Evolutionary conservation across 1,140 invertebrate genomes (phyloP).

Genomic region (Lineus longissimus): DNA sequence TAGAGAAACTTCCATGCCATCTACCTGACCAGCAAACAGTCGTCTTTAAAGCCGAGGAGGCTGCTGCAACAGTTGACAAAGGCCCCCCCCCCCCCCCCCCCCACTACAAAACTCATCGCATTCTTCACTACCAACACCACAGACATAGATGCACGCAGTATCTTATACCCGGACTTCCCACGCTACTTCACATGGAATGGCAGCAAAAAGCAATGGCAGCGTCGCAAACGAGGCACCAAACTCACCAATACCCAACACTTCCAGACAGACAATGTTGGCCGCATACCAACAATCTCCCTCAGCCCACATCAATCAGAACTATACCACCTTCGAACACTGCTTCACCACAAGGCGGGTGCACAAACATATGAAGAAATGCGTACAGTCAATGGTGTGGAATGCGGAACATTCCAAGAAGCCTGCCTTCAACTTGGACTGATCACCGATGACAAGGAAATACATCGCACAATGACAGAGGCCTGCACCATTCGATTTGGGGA

Average conservation of each 20-base stretch:
- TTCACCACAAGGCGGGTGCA: neutral
- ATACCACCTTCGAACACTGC: neutral
- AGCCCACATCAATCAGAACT: constrained; percentile 2
- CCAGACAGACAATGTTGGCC: neutral
- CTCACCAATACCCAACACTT: neutral
- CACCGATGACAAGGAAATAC: too few relatives aligned
- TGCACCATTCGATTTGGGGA: too few relatives aligned
- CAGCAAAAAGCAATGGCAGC: constrained; percentile 1
- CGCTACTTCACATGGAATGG: constrained; percentile 40
- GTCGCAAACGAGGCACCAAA: neutral
- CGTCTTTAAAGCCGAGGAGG: constrained; percentile 44
- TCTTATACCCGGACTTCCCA: constrained; percentile 37
- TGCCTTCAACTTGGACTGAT: too few relatives aligned
- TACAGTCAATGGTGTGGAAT: too few relatives aligned
- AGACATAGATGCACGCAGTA: constrained; percentile 34
- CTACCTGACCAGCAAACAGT: constrained; percentile 53
- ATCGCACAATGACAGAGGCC: too few relatives aligned
- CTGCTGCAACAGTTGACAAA: constrained; percentile 21
- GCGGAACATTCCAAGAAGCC: too few relatives aligned
- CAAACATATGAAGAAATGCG: too few relatives aligned
- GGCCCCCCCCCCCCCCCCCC: constrained; percentile 29
- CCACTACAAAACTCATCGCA: constrained; percentile 48
- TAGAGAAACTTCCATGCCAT: constrained; percentile 53
- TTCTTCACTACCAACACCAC: constrained; percentile 40
- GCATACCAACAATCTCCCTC: neutral